Evolutionary conservation across 2,113 vertebrate species (phyloP).

Genomic region (Ibidorhyncha struthersii): DNA sequence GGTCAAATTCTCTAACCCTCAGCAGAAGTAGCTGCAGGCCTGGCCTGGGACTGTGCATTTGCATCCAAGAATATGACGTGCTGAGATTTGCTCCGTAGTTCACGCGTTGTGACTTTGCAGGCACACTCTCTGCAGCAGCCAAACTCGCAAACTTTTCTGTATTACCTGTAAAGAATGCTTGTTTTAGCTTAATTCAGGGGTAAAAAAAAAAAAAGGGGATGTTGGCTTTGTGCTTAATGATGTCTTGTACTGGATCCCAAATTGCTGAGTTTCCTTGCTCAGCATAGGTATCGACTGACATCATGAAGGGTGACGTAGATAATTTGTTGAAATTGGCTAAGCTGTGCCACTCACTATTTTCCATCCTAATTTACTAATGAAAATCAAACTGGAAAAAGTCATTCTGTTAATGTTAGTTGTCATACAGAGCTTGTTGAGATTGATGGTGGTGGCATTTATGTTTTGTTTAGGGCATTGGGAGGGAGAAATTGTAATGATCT

Average conservation of each 20-base stretch:
- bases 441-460: conserved; percentile 39
- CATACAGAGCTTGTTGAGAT: conserved; percentile 9
- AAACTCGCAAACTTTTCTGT: background rate
- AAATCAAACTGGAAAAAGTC: conserved; percentile 27
- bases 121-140: background rate
- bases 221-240: background rate
- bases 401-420: conserved; percentile 20
- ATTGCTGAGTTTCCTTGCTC: background rate
- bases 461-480: background rate
- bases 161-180: background rate
- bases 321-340: background rate
- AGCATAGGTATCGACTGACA: background rate
- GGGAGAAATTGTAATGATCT: background rate
- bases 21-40: background rate
- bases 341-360: background rate
- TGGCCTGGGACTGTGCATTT: background rate
- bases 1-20: background rate
- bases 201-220: background rate
- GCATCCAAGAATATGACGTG: fast-evolving
- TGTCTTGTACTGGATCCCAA: background rate
- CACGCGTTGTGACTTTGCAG: background rate
- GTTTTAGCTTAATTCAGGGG: background rate
- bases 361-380: conserved; percentile 21
- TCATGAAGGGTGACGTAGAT: background rate
- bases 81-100: background rate